Percentiles rank a stretch among this genome's conserved stretches.
These are phyloP conservation scores for Pyxicephalus adspersus DNA, from an alignment of 2,113 vertebrate species.

Conservation along the genomic window DNA sequence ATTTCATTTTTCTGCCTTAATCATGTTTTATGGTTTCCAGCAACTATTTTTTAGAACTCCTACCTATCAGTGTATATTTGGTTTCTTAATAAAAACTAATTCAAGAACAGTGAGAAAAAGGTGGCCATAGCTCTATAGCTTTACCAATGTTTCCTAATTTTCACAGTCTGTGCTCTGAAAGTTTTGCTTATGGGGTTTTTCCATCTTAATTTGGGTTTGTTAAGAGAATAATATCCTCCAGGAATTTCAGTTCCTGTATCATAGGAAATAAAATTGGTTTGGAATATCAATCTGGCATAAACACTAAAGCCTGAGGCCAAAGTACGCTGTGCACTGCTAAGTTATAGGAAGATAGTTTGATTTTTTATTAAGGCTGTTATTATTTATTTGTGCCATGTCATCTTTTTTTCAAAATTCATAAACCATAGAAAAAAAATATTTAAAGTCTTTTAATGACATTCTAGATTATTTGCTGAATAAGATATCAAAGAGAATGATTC, in stretches of 20 bases:
- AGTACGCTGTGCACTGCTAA: conserved; percentile 21
- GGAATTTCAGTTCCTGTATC: conserved; percentile 50
- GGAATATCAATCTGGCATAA: conserved; percentile 51
- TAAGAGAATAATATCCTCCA: conserved; percentile 42
- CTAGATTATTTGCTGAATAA: not conserved
- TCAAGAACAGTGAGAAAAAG: not conserved
- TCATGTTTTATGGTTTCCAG: not conserved
- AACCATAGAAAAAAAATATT: conserved; percentile 25
- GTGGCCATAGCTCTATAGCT: conserved; percentile 14
- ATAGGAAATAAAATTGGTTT: conserved; percentile 53
- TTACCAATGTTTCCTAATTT: conserved; percentile 34
- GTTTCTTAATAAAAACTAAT: not conserved
- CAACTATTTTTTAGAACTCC: not conserved
- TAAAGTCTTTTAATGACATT: not conserved
- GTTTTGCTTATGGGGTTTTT: conserved; percentile 46
- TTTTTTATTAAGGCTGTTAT: conserved; percentile 27
- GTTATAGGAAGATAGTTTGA: conserved; percentile 21
- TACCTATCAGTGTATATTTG: not conserved
- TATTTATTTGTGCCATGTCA: conserved; percentile 19
- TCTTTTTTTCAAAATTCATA: conserved; percentile 16
- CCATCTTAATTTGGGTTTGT: conserved; percentile 45
- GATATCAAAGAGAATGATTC: conserved; percentile 17
- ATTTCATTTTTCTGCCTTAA: too few relatives aligned
- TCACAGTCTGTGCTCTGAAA: conserved; percentile 32
- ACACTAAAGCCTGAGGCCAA: conserved; percentile 41